Base-by-base conservation (phyloP, 2,888 invertebrate genomes). In the Drosophila fulvimacula region DNA sequence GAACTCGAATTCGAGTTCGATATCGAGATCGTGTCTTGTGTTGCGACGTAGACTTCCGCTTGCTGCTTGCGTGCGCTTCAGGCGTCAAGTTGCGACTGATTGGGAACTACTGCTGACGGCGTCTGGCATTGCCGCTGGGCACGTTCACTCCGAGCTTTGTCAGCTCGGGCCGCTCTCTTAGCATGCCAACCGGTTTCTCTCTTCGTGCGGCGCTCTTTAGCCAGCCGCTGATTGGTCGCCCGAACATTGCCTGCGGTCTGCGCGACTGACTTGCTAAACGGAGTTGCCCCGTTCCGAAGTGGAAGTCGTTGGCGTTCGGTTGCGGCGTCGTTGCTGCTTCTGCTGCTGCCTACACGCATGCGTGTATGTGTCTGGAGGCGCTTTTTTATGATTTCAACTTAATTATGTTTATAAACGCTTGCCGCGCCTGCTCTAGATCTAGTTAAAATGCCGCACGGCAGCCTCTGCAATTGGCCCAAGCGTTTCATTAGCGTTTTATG, bases 371-470 rank as follows among this genome's bases (percentile, higher is more conserved):
- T 63, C 83, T 78, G 60, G 64, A 76, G 83, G 85, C 81, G 63
- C 64, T 78, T 73, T 82, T 85, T 88, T 88, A 86, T 84, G 89
- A 86, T 86, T 82, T 68, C 87, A 86, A 88, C 85, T 86, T 86
- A 86, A 86, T 86, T 86, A 86, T 88, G 80, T 75, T 81, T 79
- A 81, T 86, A 85, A 82, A 77, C 73, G 77, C 75, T 71, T 55
- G 42, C 62, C 65, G 48, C 19, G 44, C 41, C 53, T 62, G 79
- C 74, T 82, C 80, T 76, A 82, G 71, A 67, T 76, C 82, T 81
- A 82, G 71, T 81, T 79, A 73, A 80, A 76, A 80, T 80, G 81
- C 79, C 66, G 59, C 36, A 53, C 76, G 72, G 71, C 58, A 51
- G 73, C 73, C 62, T 57, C 73, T 56, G 76, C 74, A 73, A 77